phyloP scores from a whole-genome alignment of 2,113 vertebrate species.

The Trichechus manatus region DNA sequence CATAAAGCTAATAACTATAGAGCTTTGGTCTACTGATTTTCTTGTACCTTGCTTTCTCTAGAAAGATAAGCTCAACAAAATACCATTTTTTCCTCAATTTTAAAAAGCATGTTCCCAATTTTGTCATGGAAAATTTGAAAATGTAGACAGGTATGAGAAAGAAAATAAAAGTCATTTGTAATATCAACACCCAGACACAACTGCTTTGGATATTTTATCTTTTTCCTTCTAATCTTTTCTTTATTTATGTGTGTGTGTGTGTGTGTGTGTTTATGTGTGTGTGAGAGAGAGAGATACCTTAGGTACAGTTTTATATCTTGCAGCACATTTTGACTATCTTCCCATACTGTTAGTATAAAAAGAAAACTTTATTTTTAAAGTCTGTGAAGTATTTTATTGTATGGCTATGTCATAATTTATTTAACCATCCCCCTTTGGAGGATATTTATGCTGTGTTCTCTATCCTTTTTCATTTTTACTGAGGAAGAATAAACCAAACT shows the following conservation, averaged over 20 bases:
- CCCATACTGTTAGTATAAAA: background rate
- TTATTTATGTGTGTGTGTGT: background rate
- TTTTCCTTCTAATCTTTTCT: background rate
- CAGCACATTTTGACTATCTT: conserved; percentile 1
- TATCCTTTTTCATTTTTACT: conserved; percentile 22
- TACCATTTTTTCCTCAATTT: background rate
- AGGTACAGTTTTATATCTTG: background rate
- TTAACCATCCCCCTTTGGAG: background rate
- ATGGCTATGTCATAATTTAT: background rate
- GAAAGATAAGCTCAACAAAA: conserved; percentile 14
- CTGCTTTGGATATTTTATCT: background rate
- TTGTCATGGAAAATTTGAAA: conserved; percentile 47
- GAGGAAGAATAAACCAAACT: conserved; percentile 23
- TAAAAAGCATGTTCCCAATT: background rate
- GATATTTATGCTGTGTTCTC: background rate
- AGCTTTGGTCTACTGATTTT: background rate
- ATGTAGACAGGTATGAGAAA: background rate
- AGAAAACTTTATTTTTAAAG: conserved; percentile 7
- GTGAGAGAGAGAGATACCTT: background rate
- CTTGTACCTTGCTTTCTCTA: background rate
- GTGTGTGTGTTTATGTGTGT: background rate
- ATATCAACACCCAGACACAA: background rate
- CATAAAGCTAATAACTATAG: background rate
- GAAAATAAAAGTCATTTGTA: conserved; percentile 7
- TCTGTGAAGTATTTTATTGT: background rate